phyloP scores from a whole-genome alignment of 2,888 invertebrate genomes.

The Tenthredo mesomela region DNA sequence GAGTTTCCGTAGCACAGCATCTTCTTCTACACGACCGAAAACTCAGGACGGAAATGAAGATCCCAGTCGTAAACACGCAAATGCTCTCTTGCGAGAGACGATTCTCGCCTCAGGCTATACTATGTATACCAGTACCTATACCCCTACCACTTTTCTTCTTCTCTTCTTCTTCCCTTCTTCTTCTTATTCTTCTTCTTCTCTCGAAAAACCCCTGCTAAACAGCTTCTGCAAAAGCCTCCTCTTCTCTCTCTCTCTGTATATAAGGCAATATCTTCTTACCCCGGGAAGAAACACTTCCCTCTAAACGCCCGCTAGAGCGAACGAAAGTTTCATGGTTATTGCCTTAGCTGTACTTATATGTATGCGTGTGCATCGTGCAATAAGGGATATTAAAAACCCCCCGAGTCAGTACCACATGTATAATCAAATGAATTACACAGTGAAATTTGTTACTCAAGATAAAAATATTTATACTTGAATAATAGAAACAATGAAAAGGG shows the following conservation, averaged over 20 bases:
- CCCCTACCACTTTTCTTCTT: not conserved
- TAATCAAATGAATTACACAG: not conserved
- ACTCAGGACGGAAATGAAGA: constrained; percentile 8
- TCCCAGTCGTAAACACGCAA: constrained; percentile 30
- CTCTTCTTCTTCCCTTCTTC: not conserved
- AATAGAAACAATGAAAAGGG: too few relatives aligned
- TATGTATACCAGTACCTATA: not conserved
- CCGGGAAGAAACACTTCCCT: constrained; percentile 6
- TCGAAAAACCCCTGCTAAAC: not conserved
- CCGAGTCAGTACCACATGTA: not conserved
- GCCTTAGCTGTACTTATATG: not conserved
- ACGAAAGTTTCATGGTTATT: constrained; percentile 36
- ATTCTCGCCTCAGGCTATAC: constrained; percentile 2
- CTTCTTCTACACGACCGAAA: not conserved
- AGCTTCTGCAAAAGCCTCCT: not conserved
- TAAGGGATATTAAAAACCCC: not conserved
- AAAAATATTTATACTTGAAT: too few relatives aligned
- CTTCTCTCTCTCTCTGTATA: not conserved
- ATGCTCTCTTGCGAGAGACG: constrained; percentile 30
- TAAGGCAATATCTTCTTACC: not conserved
- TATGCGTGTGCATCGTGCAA: not conserved
- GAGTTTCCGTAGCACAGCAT: not conserved
- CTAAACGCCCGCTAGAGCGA: constrained; percentile 22
- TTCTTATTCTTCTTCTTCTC: not conserved
- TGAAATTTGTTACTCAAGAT: not conserved